Evolutionary conservation across 2,113 vertebrate species (phyloP), one percentile per base, ranked within the genome.

Genomic region (Grammomys dolichurus): DNA sequence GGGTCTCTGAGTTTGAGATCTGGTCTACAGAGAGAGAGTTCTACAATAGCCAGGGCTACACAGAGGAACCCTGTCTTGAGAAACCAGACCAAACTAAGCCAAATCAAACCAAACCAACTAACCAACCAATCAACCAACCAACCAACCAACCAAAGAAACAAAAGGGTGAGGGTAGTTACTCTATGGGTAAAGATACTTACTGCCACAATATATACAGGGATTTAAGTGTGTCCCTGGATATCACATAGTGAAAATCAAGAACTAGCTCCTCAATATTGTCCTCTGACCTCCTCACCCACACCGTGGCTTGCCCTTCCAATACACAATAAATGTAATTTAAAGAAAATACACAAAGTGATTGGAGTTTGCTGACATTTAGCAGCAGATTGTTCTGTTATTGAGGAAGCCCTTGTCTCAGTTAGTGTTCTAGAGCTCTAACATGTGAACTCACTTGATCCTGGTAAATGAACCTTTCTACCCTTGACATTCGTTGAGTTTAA

Each of bases 401-500:
- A 48, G 26, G 14, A 26, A 77, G 26, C 13, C 26, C 7, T 48
- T 77, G 46, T 78, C 28, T 51, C 46, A 48, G 6, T 48, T 77
- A 77, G 16, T 51, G 46, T 46, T 9, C 76, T 51, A 33, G 76
- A 48, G 13, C 28, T 77, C 14, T 31, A 16, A 16, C 46, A 31
- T 24, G 3, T 31, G 26, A 48, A 77, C 13, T 2, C 75, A 28
- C 3, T 33, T 51, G 13, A 78, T 51, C 13, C 46, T 51, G 76
- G 76, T 16, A 51, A 78, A 78, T 33, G 26, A 51, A 9, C 14
- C 4, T 76, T 28, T 43, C 16, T 51, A 51, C 46, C 11, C 7
- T 31, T 0, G 0, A 19, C 16, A 51, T 51, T 31, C 2, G 0
- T 28, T 28, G 10, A 78, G 28, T 33, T 33, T 3, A 16, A 28